A percentile compares a stretch with the other conserved stretches of the same genome.
These are phyloP conservation scores for Pseudorhombus dupliciocellatus DNA, from an alignment of 2,113 vertebrate species.

Conservation along the genomic window DNA sequence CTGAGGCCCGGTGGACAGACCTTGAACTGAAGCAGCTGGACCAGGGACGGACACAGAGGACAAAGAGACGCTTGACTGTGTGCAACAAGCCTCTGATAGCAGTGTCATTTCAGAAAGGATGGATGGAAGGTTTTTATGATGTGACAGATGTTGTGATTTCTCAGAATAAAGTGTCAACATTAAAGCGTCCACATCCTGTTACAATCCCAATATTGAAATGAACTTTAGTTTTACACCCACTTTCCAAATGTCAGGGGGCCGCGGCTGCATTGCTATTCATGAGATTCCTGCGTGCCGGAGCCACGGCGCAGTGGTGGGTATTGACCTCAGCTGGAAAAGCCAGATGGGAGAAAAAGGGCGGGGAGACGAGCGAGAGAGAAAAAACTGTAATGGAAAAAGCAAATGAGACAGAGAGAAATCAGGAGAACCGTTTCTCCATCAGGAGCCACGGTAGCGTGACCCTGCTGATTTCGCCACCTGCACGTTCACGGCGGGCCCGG, in stretches of 20 bases:
- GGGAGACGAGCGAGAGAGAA: conserved; percentile 18
- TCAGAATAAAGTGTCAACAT: neutral
- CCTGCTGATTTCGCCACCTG: conserved; percentile 19
- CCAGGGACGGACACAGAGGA: conserved; percentile 4
- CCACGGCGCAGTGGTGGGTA: conserved; percentile 26
- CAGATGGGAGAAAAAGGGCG: conserved; percentile 36
- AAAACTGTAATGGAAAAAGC: conserved; percentile 51
- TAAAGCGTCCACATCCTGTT: neutral
- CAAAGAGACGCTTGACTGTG: conserved; percentile 5
- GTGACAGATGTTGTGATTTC: neutral
- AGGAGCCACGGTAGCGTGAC: conserved; percentile 53
- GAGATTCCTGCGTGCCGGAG: conserved; percentile 71
- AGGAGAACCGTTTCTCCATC: conserved; percentile 47
- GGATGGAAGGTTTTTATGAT: neutral
- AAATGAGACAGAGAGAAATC: conserved; percentile 47
- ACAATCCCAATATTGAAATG: conserved; percentile 56
- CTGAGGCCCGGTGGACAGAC: conserved; percentile 23
- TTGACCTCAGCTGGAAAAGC: conserved; percentile 65
- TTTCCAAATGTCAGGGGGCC: conserved; percentile 58
- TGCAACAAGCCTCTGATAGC: neutral
- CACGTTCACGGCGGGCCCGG: conserved; percentile 11
- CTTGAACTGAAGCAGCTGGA: conserved; percentile 33
- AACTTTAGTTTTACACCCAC: conserved; percentile 49
- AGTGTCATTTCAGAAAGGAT: neutral
- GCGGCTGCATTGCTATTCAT: conserved; percentile 80